Evolutionary conservation across 2,113 vertebrate genomes (phyloP).

Genomic region (Thalassoma bifasciatum): DNA sequence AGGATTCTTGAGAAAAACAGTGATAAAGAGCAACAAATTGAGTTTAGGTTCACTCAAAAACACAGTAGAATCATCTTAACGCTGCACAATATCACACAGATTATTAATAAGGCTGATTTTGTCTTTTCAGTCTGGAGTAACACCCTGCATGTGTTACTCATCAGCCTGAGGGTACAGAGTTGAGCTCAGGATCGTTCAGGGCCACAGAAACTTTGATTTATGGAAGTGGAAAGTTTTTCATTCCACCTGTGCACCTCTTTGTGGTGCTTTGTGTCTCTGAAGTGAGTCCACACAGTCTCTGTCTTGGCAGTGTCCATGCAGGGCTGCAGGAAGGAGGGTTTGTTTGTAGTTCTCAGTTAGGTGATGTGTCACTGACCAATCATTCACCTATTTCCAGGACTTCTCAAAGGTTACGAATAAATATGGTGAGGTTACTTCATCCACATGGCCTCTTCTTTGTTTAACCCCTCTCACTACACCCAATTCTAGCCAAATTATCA

Average conservation of each 20-base stretch:
- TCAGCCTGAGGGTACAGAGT: neutral
- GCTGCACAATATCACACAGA: no score
- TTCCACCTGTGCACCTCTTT: neutral
- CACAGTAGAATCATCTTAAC: no score
- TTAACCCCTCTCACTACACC: no score
- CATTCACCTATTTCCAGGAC: neutral
- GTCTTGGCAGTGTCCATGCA: neutral
- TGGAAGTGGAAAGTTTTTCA: neutral
- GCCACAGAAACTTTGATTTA: neutral
- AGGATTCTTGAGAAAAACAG: no score
- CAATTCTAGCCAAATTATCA: no score
- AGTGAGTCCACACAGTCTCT: neutral
- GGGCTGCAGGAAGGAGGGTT: conserved; percentile 1
- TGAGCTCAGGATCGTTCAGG: neutral
- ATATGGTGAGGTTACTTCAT: neutral
- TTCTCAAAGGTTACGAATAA: neutral
- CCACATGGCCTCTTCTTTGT: no score
- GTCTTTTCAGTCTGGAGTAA: no score
- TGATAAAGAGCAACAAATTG: no score
- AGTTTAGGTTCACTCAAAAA: no score
- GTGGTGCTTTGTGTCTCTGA: neutral
- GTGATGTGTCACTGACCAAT: conserved; percentile 10
- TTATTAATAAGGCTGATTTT: no score
- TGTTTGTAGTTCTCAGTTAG: conserved; percentile 8
- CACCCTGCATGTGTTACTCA: neutral